These are phyloP conservation scores for Danio kyathit DNA, from an alignment of 2,797 vertebrate species.

Conservation along the genomic window DNA sequence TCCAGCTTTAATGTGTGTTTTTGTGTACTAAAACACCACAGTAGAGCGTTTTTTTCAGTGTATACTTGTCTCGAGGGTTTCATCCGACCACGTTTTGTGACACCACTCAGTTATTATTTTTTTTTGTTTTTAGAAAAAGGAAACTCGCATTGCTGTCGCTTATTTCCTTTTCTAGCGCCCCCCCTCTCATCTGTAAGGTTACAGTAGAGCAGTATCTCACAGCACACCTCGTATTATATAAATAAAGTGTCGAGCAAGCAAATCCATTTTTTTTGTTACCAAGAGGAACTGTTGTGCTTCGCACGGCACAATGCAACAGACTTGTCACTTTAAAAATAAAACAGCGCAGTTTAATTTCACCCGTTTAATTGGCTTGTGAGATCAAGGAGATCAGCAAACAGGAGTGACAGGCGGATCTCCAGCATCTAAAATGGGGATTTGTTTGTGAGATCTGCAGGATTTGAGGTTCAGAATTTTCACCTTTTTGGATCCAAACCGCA, in stretches of 20 bases:
- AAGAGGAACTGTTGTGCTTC: not conserved
- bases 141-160: constrained; percentile 49
- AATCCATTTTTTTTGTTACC: not conserved
- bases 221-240: constrained; percentile 23
- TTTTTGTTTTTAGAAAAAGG: constrained; percentile 23
- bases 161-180: constrained; percentile 67
- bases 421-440: constrained; percentile 16
- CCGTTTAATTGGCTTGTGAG: constrained; percentile 28
- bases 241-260: constrained; percentile 13
- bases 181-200: constrained; percentile 63
- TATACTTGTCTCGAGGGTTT: not conserved
- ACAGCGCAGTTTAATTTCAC: not conserved
- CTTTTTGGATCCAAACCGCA: constrained; percentile 3
- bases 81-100: constrained; percentile 4
- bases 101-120: not conserved
- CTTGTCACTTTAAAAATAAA: not conserved
- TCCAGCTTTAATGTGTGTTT: not conserved
- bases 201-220: constrained; percentile 28
- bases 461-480: not conserved
- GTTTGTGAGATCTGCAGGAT: constrained; percentile 13
- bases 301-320: not conserved
- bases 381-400: constrained; percentile 15
- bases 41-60: not conserved
- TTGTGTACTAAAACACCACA: too few relatives aligned
- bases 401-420: constrained; percentile 20